Conservation (phyloP, 2,888 invertebrate genomes). For the Macrosoma leucophasiata region DNA sequence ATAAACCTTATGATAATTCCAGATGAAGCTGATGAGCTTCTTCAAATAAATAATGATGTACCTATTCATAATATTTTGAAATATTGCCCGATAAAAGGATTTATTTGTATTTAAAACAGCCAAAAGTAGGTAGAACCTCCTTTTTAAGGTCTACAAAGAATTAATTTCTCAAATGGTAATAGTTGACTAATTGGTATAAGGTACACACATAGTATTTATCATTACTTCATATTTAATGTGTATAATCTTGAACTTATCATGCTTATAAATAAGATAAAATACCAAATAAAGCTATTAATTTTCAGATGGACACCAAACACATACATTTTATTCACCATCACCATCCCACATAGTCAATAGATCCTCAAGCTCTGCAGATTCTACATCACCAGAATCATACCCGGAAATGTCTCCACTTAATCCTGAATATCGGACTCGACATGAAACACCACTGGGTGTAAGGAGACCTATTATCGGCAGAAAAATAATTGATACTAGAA, state of each 20-base stretch:
- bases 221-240: background rate
- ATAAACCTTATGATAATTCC: no score
- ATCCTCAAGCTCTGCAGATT: slow-evolving; percentile 59
- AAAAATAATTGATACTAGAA: slow-evolving; percentile 30
- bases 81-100: no score
- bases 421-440: slow-evolving; percentile 17
- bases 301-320: slow-evolving; percentile 23
- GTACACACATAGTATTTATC: background rate
- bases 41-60: no score
- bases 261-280: slow-evolving; percentile 34
- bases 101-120: no score
- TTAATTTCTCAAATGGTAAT: no score
- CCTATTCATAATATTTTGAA: no score
- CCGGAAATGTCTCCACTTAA: slow-evolving; percentile 38
- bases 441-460: slow-evolving; percentile 24
- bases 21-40: no score
- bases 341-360: slow-evolving; percentile 35
- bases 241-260: background rate
- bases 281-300: no score
- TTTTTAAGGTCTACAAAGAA: no score
- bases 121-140: no score
- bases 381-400: slow-evolving; percentile 56
- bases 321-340: slow-evolving; percentile 30
- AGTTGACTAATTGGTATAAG: no score
- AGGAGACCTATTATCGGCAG: slow-evolving; percentile 51